Conservation (phyloP, 2,888 invertebrate species). For the Lissocephala sabroskyi region DNA sequence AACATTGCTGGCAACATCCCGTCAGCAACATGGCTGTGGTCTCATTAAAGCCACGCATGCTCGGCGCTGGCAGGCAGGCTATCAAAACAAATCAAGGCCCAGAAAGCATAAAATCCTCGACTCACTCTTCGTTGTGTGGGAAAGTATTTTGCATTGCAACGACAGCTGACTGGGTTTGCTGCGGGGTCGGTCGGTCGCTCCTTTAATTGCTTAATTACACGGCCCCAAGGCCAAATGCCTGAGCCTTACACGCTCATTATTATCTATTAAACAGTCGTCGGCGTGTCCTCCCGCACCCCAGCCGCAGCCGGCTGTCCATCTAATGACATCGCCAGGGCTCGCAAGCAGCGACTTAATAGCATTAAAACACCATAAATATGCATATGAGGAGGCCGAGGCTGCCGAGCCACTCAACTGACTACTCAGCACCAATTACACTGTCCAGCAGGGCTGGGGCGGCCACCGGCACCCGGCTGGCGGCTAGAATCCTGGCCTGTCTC, state of each 20-base stretch:
- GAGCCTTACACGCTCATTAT: slow-evolving; percentile 45
- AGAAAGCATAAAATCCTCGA: slow-evolving; percentile 10
- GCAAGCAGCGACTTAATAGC: slow-evolving; percentile 10
- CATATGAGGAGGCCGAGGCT: slow-evolving; percentile 32
- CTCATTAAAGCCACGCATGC: slow-evolving; percentile 59
- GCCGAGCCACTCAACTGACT: not conserved
- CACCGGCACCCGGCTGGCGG: slow-evolving; percentile 12
- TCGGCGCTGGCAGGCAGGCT: slow-evolving; percentile 22
- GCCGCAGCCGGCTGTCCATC: slow-evolving; percentile 50
- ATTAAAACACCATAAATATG: slow-evolving; percentile 34
- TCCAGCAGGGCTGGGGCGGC: slow-evolving; percentile 30
- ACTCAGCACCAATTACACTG: slow-evolving; percentile 52
- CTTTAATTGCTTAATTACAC: slow-evolving; percentile 66
- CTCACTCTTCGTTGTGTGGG: slow-evolving; percentile 39
- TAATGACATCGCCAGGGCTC: slow-evolving; percentile 49
- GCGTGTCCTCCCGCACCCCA: no score
- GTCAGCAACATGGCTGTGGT: not conserved
- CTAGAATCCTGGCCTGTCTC: no score
- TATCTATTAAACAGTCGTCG: slow-evolving; percentile 64
- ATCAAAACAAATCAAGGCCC: slow-evolving; percentile 64
- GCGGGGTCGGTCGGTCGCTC: no score
- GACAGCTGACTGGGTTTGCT: slow-evolving; percentile 1
- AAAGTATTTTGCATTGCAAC: slow-evolving; percentile 23
- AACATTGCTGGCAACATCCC: not conserved
- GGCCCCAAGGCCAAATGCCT: slow-evolving; percentile 43